Percentiles rank a stretch among this genome's conserved stretches.
These are phyloP conservation scores for Platorchestia sp. DNA, from an alignment of 1,140 invertebrate species.

Conservation along the genomic window DNA sequence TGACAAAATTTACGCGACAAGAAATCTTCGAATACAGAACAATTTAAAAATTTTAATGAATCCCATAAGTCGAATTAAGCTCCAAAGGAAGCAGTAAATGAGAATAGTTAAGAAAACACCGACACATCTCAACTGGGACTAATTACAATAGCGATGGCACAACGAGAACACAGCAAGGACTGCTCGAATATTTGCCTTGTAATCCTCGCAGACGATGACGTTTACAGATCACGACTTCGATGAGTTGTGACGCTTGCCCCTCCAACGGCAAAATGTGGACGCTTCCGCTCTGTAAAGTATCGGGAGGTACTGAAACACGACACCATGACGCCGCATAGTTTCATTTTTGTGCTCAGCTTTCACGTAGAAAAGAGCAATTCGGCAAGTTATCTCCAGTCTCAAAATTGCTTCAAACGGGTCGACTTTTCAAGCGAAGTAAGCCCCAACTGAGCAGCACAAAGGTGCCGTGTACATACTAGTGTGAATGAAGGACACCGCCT, in stretches of 20 bases:
- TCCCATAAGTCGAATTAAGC: background rate
- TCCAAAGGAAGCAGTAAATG: background rate
- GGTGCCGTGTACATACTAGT: too few species aligned
- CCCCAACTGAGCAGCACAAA: too few species aligned
- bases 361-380: background rate
- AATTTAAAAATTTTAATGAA: too few species aligned
- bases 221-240: background rate
- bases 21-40: too few species aligned
- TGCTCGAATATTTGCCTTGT: background rate
- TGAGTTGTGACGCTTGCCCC: background rate
- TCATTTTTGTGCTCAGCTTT: background rate
- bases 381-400: background rate
- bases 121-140: background rate
- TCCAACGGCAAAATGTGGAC: background rate
- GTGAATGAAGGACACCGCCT: too few species aligned
- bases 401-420: background rate
- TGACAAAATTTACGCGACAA: too few species aligned
- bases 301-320: background rate
- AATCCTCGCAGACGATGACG: background rate
- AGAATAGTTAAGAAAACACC: background rate
- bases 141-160: background rate
- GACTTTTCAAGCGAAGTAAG: background rate
- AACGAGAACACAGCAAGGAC: background rate
- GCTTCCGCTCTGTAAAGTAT: background rate
- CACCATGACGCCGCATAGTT: too few species aligned